Evolutionary conservation across 1,140 invertebrate species (phyloP), one percentile per base, ranked within the genome.

Genomic region (Coelopa frigida): DNA sequence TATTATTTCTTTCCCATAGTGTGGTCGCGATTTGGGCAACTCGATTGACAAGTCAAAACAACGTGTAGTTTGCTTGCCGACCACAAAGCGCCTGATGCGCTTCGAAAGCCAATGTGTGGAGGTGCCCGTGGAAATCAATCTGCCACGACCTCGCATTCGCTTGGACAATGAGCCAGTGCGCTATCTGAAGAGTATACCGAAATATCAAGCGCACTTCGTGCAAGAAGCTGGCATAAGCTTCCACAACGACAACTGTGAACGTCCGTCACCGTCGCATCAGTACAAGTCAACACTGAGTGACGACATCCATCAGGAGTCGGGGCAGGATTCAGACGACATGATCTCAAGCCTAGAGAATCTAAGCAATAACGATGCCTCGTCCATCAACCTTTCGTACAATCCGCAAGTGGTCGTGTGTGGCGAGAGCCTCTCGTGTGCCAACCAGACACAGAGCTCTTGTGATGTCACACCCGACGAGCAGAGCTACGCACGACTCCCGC

Each of bases 101-200:
- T 59, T 60, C 18, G 67, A 69, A 12, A 66, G 60, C 8, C 59
- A 65, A 26, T 69, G 67, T 15, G 51, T 69, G 4, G 66, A 69
- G 42, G 52, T 53, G 14, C 67, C 66, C 0, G 56, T 60, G 14
- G 63, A 67, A 46, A 64, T 69, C 7, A 63, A 61, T 43, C 42
- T 70, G n/a, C 67, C 67, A 5, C 39, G 61, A 22, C 66, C 66
- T 21, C 58, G 61, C 2, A 67, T 70, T 5, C 55, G 58, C 14
- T 36, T 69, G 8, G 58, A 65, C 18, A 52, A 46, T 5, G 63
- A 67, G 3, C 58, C 66, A 5, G 55, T 68, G 6, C 56, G 67
- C 15, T 70, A 66, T 45, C 44, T 70, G 2, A 70, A 70, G 51
- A 56, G 56, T n/a, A 61, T 70, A 35, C 67, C 67, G 31, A 56